Evolutionary conservation across 2,797 vertebrate species (phyloP).

Genomic region (Steatocranus sp.): DNA sequence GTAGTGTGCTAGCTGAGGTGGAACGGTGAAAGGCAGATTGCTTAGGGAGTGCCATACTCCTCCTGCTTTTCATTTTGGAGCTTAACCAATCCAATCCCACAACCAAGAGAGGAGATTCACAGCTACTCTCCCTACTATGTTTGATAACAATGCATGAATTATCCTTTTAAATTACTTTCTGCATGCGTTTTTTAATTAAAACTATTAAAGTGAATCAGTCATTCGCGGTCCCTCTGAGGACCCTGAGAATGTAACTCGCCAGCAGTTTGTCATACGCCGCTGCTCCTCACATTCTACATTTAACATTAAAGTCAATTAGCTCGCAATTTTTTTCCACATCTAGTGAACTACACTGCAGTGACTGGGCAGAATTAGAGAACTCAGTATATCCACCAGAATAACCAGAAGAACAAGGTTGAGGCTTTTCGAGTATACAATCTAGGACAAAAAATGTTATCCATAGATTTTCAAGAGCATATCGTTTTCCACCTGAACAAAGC

Average conservation of each 20-base stretch:
- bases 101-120: conserved; percentile 39
- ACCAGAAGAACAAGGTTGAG: background rate
- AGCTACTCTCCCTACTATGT: conserved; percentile 34
- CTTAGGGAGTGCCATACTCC: conserved; percentile 57
- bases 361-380: background rate
- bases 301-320: conserved; percentile 34
- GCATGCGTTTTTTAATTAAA: conserved; percentile 56
- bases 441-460: background rate
- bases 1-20: conserved; percentile 66
- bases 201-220: conserved; percentile 53
- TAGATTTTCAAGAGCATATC: background rate
- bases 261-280: conserved; percentile 28
- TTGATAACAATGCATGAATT: conserved; percentile 63
- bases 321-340: background rate
- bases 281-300: background rate
- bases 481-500: background rate
- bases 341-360: background rate
- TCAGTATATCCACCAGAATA: background rate
- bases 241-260: conserved; percentile 20
- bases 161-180: conserved; percentile 61
- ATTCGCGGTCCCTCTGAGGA: conserved; percentile 31
- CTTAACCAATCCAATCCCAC: conserved; percentile 71
- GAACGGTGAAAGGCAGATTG: conserved; percentile 68
- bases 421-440: background rate
- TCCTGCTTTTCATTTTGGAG: conserved; percentile 72